Base-by-base conservation (phyloP, 2,797 vertebrate species). In the Knipowitschia caucasica region DNA sequence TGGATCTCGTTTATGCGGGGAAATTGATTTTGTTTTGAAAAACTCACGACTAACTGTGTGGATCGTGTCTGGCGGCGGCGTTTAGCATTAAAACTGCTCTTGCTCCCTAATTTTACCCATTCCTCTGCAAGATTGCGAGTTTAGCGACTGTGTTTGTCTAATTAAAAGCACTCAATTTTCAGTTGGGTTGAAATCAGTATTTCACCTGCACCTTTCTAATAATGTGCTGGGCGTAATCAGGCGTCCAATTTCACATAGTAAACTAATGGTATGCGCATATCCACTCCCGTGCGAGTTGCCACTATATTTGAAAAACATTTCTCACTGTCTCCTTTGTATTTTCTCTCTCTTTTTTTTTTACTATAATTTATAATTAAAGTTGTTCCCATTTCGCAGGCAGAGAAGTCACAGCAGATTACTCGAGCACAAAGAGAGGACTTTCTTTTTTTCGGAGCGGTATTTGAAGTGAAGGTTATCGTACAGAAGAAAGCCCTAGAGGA, bases 221-320 rank as follows among this genome's bases (percentile, higher is more conserved):
- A 85, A 85, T 80, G 75, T 85, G 64, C 58, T 53, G 10, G 54
- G 68, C 66, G 76, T 80, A 80, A 85, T 88, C 76, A 79, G 62
- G 70, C 80, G 58, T 87, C 69, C 59, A 61, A 77, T 86, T 88
- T 80, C 80, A 81, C 76, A 75, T 75, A 66, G 69, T 72, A n/a
- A 77, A 71, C 64, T 69, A 82, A 71, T 78, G 63, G 83, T 84
- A 80, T 73, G 70, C 67, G 71, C 56, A 75, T 61, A 76, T 78
- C n/a, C 56, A 58, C 71, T 74, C 57, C 30, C 69, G 21, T 2
- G 71, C 18, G 0, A 45, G 42, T 17, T 58, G 30, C 56, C 62
- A 59, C 59, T 45, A 23, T 54, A 51, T 11, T 27, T 11, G 5
- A 45, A 59, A 18, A 31, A 9, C 4, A 51, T 52, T 56, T 78